Percentiles rank a stretch among this genome's conserved stretches.
These are phyloP conservation scores for Poecilia velifera DNA, from an alignment of 2,797 vertebrate species.

Conservation along the genomic window DNA sequence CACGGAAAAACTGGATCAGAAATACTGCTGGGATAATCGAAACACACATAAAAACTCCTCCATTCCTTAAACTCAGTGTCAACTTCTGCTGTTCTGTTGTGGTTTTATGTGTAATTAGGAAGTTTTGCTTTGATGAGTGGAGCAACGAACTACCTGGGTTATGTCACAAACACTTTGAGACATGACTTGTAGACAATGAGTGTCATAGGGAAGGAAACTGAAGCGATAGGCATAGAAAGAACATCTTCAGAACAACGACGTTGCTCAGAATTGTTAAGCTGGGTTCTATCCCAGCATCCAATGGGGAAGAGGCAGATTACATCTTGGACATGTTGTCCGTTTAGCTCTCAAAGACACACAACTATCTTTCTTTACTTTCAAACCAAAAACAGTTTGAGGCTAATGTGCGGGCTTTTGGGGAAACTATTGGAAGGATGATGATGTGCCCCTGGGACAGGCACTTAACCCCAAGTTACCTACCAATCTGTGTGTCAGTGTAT, in stretches of 20 bases:
- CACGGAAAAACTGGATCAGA: conserved; percentile 41
- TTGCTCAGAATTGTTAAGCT: background rate
- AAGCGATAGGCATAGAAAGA: background rate
- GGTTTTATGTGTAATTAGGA: background rate
- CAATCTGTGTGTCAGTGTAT: too few relatives aligned
- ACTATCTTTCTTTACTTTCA: background rate
- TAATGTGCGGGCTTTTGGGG: background rate
- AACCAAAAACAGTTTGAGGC: background rate
- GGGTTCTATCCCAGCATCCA: background rate
- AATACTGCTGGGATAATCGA: conserved; percentile 9
- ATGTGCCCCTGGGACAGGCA: background rate
- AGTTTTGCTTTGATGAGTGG: background rate
- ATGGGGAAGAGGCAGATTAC: background rate
- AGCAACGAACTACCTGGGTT: conserved; percentile 3
- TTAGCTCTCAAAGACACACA: background rate
- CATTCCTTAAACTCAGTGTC: conserved; percentile 10
- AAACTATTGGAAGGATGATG: background rate
- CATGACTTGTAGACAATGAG: background rate
- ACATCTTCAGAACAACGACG: background rate
- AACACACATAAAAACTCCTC: background rate
- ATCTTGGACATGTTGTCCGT: background rate
- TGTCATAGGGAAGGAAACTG: background rate
- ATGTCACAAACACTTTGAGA: background rate
- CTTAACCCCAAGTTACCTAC: too few relatives aligned
- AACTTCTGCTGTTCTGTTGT: background rate